Evolutionary conservation across 2,113 vertebrate species (phyloP).

Genomic region (Megaceryle torquata): DNA sequence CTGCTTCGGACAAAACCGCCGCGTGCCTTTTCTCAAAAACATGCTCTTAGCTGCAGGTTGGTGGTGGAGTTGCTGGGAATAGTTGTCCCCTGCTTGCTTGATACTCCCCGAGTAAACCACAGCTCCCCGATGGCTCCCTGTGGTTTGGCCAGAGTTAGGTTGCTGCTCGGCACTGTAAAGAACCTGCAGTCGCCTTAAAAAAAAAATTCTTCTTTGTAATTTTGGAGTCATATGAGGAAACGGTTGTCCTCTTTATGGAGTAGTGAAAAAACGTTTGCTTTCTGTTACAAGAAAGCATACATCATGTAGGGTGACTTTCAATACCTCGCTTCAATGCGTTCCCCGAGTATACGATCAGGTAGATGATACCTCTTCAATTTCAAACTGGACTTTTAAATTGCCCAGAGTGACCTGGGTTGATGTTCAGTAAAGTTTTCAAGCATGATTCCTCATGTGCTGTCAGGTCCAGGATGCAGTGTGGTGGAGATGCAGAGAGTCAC

Average conservation of each 20-base stretch:
- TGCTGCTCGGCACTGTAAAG: accelerated
- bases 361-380: neutral
- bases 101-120: neutral
- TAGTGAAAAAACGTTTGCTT: neutral
- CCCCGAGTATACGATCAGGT: neutral
- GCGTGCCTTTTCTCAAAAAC: neutral
- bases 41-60: neutral
- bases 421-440: neutral
- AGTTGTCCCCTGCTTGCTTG: neutral
- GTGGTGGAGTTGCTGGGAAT: neutral
- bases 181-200: neutral
- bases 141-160: neutral
- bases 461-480: neutral
- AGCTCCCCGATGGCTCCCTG: neutral
- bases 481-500: neutral
- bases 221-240: neutral
- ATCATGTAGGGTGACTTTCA: neutral
- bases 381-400: neutral
- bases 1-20: neutral
- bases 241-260: neutral
- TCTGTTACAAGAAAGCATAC: neutral
- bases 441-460: accelerated
- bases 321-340: accelerated
- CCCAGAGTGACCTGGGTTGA: accelerated
- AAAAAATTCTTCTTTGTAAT: neutral